Conservation (phyloP, 2,888 invertebrate species). For the Sisyra nigra region DNA sequence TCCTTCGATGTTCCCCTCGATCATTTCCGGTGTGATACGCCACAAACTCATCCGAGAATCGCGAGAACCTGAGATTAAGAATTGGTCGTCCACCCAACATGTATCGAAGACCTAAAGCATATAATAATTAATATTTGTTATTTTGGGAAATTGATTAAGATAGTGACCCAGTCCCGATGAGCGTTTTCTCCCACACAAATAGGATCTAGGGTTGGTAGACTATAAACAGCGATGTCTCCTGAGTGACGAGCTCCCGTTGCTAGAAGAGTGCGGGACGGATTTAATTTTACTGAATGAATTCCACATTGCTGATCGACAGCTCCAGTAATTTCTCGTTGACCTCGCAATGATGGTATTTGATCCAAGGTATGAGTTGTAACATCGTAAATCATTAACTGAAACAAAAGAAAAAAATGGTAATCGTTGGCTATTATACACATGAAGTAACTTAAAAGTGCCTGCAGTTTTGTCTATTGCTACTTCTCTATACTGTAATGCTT, state of each 20-base stretch:
- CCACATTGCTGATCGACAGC: slow-evolving; percentile 60
- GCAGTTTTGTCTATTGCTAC: too few relatives aligned
- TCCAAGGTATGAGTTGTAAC: slow-evolving; percentile 73
- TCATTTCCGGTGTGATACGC: slow-evolving; percentile 44
- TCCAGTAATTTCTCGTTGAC: slow-evolving; percentile 37
- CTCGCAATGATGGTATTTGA: slow-evolving; percentile 74
- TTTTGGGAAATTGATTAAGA: not conserved
- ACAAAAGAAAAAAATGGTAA: slow-evolving; percentile 11
- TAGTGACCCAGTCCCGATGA: slow-evolving; percentile 76
- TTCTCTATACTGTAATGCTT: too few relatives aligned
- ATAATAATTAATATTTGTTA: too few relatives aligned
- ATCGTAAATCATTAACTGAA: slow-evolving; percentile 79
- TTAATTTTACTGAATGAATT: slow-evolving; percentile 86
- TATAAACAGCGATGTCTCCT: slow-evolving; percentile 79
- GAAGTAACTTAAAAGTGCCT: too few relatives aligned
- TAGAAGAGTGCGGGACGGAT: slow-evolving; percentile 77
- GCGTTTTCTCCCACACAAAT: slow-evolving; percentile 83
- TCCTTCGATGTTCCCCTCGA: slow-evolving; percentile 27
- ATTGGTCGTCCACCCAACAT: slow-evolving; percentile 93
- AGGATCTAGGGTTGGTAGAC: slow-evolving; percentile 87
- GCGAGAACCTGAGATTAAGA: slow-evolving; percentile 82
- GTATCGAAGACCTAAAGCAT: slow-evolving; percentile 53
- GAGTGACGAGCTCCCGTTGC: slow-evolving; percentile 88
- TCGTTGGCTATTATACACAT: too few relatives aligned
- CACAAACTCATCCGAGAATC: slow-evolving; percentile 85